Base-by-base conservation (phyloP, 2,797 vertebrate genomes). In the Lateolabrax maculatus region DNA sequence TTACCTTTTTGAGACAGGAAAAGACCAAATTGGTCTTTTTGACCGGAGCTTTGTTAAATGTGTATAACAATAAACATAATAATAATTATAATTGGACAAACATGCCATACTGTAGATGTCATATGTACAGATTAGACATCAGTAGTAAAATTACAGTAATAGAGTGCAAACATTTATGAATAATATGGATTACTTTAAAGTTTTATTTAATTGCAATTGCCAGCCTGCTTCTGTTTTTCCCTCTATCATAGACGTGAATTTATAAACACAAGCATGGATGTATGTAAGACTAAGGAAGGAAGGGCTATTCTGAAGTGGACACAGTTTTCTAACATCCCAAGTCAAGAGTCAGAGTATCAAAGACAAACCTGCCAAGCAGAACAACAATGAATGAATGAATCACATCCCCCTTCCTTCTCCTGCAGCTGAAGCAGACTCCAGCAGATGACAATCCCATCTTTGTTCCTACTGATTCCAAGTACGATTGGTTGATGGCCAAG, bases 361-460 rank as follows among this genome's bases (percentile, higher is more conserved):
- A 52, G 23, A 48, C 46, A 21, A 48, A 48, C 19, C 19, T 48
- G 9, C n/a, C n/a, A 49, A 49, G 48, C 49, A 67, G 13, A 67
- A 21, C 6, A 21, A 53, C 41, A 16, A 56, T 37, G 7, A 51
- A 19, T 39, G 0, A 75, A 27, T 60, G 23, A 57, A 68, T 27
- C 6, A 9, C 27, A 18, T 23, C 10, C 0, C 7, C 0, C 11
- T 44, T 44, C 19, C 9, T 53, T 15, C 29, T 66, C 27, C 29
- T 81, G n/a, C 7, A 93, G 93, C 87, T 93, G 80, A 92, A 87
- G 77, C 94, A 96, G 94, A 89, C 81, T 19, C 92, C 93, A 51
- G 78, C 48, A 72, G 37, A 72, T 0, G 82, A 93, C 84, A 94
- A 93, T 44, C 93, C 92, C 3, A 92, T 93, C 84, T 93, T 94